Conservation (phyloP, 2,113 vertebrate species). For the Coryphaenoides rupestris region DNA sequence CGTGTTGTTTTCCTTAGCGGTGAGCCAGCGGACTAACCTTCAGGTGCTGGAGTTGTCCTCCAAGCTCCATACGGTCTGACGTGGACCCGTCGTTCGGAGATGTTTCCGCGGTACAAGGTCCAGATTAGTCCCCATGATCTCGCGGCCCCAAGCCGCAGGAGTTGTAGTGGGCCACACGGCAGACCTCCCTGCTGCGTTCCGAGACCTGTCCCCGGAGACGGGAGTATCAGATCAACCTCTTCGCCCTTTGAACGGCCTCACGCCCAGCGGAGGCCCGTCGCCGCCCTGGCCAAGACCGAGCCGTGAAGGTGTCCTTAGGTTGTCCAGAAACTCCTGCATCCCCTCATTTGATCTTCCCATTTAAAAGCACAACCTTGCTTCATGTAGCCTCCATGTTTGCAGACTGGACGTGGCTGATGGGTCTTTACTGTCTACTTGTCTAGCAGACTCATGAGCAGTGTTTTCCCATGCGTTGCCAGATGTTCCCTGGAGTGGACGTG, state of each 20-base stretch:
- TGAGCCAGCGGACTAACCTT: conserved; percentile 87
- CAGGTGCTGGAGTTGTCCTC: conserved; percentile 82
- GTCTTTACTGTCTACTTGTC: too few species aligned
- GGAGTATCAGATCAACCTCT: conserved; percentile 88
- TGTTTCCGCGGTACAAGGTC: conserved; percentile 85
- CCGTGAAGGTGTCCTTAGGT: conserved; percentile 87
- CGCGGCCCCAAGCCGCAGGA: conserved; percentile 79
- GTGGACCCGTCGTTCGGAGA: conserved; percentile 82
- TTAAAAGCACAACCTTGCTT: too few species aligned
- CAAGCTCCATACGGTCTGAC: conserved; percentile 82
- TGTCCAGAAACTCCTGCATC: too few species aligned
- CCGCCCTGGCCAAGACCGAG: conserved; percentile 83
- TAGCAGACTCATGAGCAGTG: too few species aligned
- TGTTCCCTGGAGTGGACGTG: conserved; percentile 92
- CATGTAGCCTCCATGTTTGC: too few species aligned
- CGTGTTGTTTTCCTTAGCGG: conserved; percentile 65
- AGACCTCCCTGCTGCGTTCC: conserved; percentile 77
- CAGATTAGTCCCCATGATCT: conserved; percentile 85
- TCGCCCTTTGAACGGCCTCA: conserved; percentile 83
- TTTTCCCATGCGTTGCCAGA: conserved; percentile 67
- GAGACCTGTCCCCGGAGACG: conserved; percentile 85
- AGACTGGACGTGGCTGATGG: too few species aligned
- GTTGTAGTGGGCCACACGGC: conserved; percentile 78
- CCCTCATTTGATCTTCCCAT: too few species aligned
- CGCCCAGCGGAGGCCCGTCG: conserved; percentile 82